Percentiles rank a stretch among this genome's conserved stretches.
phyloP scores from a whole-genome alignment of 1,140 invertebrate genomes.

The Apis florea region DNA sequence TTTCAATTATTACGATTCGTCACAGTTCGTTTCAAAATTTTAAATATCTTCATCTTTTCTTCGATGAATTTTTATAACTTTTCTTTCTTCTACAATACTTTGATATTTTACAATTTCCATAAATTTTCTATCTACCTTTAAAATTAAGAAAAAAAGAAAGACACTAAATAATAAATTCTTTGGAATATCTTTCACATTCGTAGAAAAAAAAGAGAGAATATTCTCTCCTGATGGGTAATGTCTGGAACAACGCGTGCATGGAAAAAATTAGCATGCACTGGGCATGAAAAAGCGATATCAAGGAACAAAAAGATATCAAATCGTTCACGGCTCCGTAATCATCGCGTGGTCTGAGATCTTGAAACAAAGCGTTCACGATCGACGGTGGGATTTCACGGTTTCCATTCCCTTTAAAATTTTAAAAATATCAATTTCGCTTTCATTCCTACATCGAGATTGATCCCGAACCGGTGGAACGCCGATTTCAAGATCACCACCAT shows the following conservation, averaged over 20 bases:
- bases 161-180: background rate
- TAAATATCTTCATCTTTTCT: too few species aligned
- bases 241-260: background rate
- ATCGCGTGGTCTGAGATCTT: constrained; percentile 49
- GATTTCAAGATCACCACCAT: background rate
- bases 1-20: too few species aligned
- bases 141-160: too few species aligned
- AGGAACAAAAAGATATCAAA: background rate
- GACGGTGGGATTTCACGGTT: constrained; percentile 22
- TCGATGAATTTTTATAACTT: too few species aligned
- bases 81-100: too few species aligned
- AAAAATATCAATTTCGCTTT: constrained; percentile 10
- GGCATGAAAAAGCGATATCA: background rate
- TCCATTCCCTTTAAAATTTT: background rate
- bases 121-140: too few species aligned
- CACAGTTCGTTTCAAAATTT: too few species aligned
- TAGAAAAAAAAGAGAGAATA: background rate
- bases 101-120: too few species aligned
- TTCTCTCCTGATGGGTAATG: too few species aligned
- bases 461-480: background rate
- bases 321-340: background rate
- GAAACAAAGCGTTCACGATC: background rate
- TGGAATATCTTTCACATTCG: background rate
- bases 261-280: background rate
- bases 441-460: background rate